Evolutionary conservation across 2,797 vertebrate species (phyloP), one percentile per base, ranked within the genome.

Genomic region (Picus viridis): DNA sequence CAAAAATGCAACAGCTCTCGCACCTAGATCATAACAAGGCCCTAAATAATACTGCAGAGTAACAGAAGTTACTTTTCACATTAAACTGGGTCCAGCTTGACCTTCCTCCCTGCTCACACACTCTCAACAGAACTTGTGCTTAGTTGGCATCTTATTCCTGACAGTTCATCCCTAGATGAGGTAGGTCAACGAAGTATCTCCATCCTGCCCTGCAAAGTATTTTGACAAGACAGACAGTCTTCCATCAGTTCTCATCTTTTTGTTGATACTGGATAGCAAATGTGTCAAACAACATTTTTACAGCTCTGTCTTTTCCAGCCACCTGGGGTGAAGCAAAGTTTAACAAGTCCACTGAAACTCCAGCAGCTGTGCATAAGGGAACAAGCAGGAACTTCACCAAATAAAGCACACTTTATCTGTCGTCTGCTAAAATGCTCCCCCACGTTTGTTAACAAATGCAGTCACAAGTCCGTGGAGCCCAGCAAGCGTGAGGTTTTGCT

Each of bases 351-450:
- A 45, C 17, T 4, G 2, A n/a, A 30, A 26, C 17, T 16, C 58
- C 27, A 2, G 9, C 3, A 10, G 22, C 53, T 12, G 17, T 2
- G 13, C n/a, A 3, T 51, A 27, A 4, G 11, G n/a, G 29, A 0
- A 27, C 5, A 16, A 39, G 29, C 0, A 0, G 36, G 41, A 29
- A 18, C 29, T 10, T 49, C 34, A 0, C 2, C 0, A 29, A 69
- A 24, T 0, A 7, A 62, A 45, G 19, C 11, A 0, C 2, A 0
- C 27, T 34, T 34, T 39, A 70, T 39, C 82, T 5, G 19, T 4
- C 11, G 3, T 2, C 49, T 26, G 41, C 29, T n/a, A 16, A 14
- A 89, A 14, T 2, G 0, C 29, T 7, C 4, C 54, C 43, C 16
- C 1, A 0, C 1, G 3, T 4, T 9, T 8, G 26, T 4, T 29